Evolutionary conservation across 2,888 invertebrate genomes (phyloP).

Genomic region (Dyspetes luteomarginatus): DNA sequence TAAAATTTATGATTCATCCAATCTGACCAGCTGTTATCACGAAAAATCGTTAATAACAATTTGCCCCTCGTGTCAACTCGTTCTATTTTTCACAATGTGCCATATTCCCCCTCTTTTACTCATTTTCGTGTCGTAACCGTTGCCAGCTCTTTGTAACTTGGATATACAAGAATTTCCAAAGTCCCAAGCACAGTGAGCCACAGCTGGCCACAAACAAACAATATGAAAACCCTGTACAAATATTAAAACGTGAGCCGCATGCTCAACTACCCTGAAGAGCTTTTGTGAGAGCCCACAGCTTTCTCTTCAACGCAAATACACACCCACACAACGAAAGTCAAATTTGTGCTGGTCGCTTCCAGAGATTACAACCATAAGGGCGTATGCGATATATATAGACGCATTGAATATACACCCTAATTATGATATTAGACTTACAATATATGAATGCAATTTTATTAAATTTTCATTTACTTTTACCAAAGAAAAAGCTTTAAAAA

Average conservation of each 20-base stretch:
- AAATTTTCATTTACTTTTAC: too few relatives aligned
- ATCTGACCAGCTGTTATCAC: too few relatives aligned
- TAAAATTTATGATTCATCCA: too few relatives aligned
- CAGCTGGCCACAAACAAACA: conserved; percentile 41
- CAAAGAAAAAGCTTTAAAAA: too few relatives aligned
- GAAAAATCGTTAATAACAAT: too few relatives aligned
- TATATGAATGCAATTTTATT: too few relatives aligned
- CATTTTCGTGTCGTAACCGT: neutral
- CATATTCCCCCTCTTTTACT: too few relatives aligned
- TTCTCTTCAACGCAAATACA: conserved; percentile 5
- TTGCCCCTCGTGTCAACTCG: too few relatives aligned
- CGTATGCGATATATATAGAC: neutral
- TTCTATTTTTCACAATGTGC: too few relatives aligned
- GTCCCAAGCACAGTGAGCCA: conserved; percentile 1
- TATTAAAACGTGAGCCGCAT: conserved; percentile 34
- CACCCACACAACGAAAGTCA: conserved; percentile 4
- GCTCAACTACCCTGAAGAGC: neutral
- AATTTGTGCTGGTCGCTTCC: neutral
- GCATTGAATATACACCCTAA: too few relatives aligned
- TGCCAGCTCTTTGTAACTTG: too few relatives aligned
- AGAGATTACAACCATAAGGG: neutral
- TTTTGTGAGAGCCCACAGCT: neutral
- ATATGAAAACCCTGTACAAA: conserved; percentile 28
- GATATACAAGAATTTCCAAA: neutral
- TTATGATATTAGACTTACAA: too few relatives aligned